Base-by-base conservation (phyloP, 2,888 invertebrate genomes). In the Melanophora roralis region DNA sequence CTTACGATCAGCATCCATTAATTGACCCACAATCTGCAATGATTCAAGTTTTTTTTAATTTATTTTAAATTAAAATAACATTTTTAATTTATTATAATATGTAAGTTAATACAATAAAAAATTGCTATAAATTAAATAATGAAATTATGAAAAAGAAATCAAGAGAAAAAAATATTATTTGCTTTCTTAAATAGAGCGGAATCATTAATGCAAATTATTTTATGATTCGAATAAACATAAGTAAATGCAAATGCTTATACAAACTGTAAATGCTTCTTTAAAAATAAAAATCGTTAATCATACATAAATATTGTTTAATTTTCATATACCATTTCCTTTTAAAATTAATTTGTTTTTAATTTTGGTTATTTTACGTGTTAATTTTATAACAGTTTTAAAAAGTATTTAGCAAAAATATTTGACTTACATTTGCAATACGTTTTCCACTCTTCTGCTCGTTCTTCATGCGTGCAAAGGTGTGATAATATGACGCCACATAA, bases 391-490 rank as follows among this genome's bases (percentile, higher is more conserved):
- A 38, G 6, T 7, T 47, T 34, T 11, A 2, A n/a, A 32, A 27
- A 9, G 7, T 14, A 27, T 43, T 60, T 60, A 7, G 12, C 51
- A 43, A 67, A 19, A 19, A 16, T 16, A 3, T 45, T 0, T 14
- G 8, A 90, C 92, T 92, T 89, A 98, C 98, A 91, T 99, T 99
- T 45, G 98, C 98, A 87, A 99, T 98, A 88, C 99, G 93, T 85
- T 97, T 94, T 36, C 98, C 98, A 84, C 98, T 98, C 89, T 98
- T 99, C 91, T 97, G 96, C 88, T 99, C 99, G 88, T 97, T 98
- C 92, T 98, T 99, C 97, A 99, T 98, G 84, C 98, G 93, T 51
- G 99, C 98, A 91, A 99, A 99, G 73, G 98, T 98, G 91, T 99
- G 99, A 91, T 99, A 99, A 91, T 98, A 99, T 14, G 98, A 97